Evolutionary conservation across 2,797 vertebrate species (phyloP), one percentile per base, ranked within the genome.

Genomic region (Parambassis ranga): DNA sequence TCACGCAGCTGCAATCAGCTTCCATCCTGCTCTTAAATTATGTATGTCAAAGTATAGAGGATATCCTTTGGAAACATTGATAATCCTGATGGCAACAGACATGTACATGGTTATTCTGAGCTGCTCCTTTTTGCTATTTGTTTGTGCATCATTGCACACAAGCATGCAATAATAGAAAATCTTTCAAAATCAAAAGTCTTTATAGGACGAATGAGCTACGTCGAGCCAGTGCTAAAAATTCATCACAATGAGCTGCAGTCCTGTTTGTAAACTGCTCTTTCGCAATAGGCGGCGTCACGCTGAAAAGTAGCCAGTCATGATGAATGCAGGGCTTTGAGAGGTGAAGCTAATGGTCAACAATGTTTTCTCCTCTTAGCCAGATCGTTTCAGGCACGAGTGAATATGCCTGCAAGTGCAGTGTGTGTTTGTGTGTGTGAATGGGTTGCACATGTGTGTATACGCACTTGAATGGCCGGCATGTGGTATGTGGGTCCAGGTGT

Each of bases 1-100:
- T 84, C 42, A 56, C 28, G 37, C 37, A 24, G 58, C 27, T 53
- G 59, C 64, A 68, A 75, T 55, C 65, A 65, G 64, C 32, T 28
- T 77, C 49, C 59, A 49, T 38, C 57, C 62, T 51, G 64, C 63
- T 64, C 65, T 41, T 81, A 41, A 67, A 69, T 64, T 62, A 82
- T 82, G 62, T 59, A 66, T 65, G 53, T 58, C 27, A 62, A 57
- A 68, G 49, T 47, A 58, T 19, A 24, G 26, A 52, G 22, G 30
- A 66, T 44, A 51, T 65, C 35, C 53, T 65, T 37, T 36, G 31
- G 24, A 73, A 67, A 42, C 28, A 60, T 9, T 24, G 50, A 41
- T 56, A 15, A 61, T 36, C 18, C 49, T 42, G 26, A 61, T 16
- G 14, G 10, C 28, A 43, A 16, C 8, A 3, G 5, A 11, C 4